phyloP scores from a whole-genome alignment of 2,888 invertebrate species.

The Cerceris rybyensis region DNA sequence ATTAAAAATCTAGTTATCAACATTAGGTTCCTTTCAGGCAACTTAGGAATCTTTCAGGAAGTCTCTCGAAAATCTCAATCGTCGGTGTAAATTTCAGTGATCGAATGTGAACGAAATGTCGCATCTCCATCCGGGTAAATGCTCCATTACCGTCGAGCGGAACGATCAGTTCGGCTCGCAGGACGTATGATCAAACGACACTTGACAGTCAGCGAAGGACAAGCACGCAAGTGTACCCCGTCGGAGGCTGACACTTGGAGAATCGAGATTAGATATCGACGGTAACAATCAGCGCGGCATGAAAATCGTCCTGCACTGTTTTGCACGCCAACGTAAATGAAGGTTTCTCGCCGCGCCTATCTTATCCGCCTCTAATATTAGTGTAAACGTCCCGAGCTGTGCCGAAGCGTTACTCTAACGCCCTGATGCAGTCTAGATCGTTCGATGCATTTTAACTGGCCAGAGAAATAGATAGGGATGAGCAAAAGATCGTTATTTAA shows the following conservation, averaged over 20 bases:
- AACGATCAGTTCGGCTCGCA: slow-evolving; percentile 49
- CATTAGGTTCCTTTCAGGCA: too few relatives aligned
- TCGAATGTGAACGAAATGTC: not conserved
- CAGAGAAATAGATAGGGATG: slow-evolving; percentile 1
- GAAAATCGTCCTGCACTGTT: slow-evolving; percentile 47
- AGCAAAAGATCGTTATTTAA: not conserved
- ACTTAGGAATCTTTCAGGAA: too few relatives aligned
- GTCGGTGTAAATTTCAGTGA: too few relatives aligned
- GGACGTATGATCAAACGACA: slow-evolving; percentile 56
- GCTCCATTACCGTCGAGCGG: slow-evolving; percentile 52
- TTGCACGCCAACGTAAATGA: slow-evolving; percentile 44
- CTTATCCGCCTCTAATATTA: slow-evolving; percentile 50
- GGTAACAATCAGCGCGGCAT: slow-evolving; percentile 49
- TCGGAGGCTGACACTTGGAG: slow-evolving; percentile 44
- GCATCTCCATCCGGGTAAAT: slow-evolving; percentile 28
- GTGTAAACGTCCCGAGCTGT: slow-evolving; percentile 36
- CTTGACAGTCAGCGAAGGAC: slow-evolving; percentile 53
- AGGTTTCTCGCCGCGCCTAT: slow-evolving; percentile 44
- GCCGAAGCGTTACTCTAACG: slow-evolving; percentile 22
- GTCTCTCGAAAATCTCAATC: too few relatives aligned
- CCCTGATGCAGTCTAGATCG: slow-evolving; percentile 10
- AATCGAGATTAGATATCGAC: slow-evolving; percentile 59
- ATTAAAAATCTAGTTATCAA: too few relatives aligned
- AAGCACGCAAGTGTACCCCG: slow-evolving; percentile 51
- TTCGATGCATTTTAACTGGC: not conserved